A percentile compares a stretch with the other conserved stretches of the same genome.
Evolutionary conservation across 1,140 invertebrate species (phyloP).

Genomic region (Phymorhynchus buccinoides): DNA sequence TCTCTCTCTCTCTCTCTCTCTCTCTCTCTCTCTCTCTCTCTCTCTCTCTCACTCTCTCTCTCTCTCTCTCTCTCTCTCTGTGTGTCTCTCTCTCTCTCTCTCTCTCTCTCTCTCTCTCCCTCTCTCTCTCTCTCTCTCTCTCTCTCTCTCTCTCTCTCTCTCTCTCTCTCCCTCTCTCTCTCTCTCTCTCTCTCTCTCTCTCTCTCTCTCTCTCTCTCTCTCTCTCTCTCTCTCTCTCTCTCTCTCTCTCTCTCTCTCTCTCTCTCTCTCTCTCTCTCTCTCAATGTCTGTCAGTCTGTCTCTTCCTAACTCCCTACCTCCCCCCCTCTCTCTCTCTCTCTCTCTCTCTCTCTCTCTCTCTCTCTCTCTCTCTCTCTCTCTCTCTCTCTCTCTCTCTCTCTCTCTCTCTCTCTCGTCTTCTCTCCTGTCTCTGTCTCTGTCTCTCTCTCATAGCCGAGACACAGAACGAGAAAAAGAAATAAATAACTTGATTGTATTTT

Average conservation of each 20-base stretch:
- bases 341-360: conserved; percentile 12
- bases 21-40: not conserved
- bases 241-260: not conserved
- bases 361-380: conserved; percentile 3
- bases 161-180: not conserved
- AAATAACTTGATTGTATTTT: too few relatives aligned
- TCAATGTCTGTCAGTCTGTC: too few relatives aligned
- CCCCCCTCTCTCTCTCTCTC: not conserved
- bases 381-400: conserved; percentile 14
- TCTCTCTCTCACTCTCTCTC: not conserved
- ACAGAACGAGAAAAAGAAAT: too few relatives aligned
- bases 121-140: not conserved
- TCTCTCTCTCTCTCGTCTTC: conserved; percentile 3
- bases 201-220: not conserved
- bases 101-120: too few relatives aligned
- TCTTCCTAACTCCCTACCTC: too few relatives aligned
- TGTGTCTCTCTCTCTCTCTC: too few relatives aligned
- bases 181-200: not conserved
- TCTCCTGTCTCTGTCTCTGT: too few relatives aligned
- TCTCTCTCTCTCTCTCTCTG: too few relatives aligned
- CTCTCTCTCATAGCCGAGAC: too few relatives aligned
- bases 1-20: not conserved
- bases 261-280: not conserved
- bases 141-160: not conserved
- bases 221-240: not conserved